Evolutionary conservation across 2,888 invertebrate genomes (phyloP), one percentile per base, ranked within the genome.

Genomic region (Melanotus villosus): DNA sequence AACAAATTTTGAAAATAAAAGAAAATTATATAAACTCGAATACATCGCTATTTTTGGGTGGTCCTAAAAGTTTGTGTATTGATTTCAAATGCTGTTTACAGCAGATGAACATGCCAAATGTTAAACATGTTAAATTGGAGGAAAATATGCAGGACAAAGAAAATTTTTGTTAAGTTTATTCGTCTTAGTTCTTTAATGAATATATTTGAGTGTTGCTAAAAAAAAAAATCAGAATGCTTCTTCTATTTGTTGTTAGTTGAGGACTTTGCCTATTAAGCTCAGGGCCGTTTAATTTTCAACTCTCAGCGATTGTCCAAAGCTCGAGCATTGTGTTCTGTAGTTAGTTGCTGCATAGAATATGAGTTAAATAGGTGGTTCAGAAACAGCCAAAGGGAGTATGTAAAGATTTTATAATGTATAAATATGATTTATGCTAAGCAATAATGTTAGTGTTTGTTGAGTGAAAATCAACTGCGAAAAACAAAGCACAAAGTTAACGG

Each of bases 401-500:
- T 21, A 38, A 36, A 56, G 36, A 56, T 36, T 36, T 56, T 36
- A 38, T 38, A 38, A 34, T 56, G 56, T n/a, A 38, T 38, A 38
- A 36, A 34, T 34, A 56, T 56, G 34, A 56, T 56, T 56, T 56
- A 56, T 34, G 26, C 10, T 36, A 56, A 38, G 21, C 21, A 56
- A 56, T 56, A 56, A 56, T 56, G 38, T 56, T 23, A 36, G 9
- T 56, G 36, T 56, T 56, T 56, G 56, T 38, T 5, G 12, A 36
- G 38, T 38, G 36, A 56, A 56, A 56, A 56, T 56, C 36, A 38
- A 56, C 56, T 56, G 30, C 18, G 56, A 36, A 56, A 47, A 56
- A 56, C 56, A 56, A 56, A 56, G 56, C 21, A 16, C 23, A 38
- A 38, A 56, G 56, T 38, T 12, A 12, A 19, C 56, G 38, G 56